These are phyloP conservation scores for Masticophis lateralis DNA, from an alignment of 2,797 vertebrate genomes.

Conservation along the genomic window DNA sequence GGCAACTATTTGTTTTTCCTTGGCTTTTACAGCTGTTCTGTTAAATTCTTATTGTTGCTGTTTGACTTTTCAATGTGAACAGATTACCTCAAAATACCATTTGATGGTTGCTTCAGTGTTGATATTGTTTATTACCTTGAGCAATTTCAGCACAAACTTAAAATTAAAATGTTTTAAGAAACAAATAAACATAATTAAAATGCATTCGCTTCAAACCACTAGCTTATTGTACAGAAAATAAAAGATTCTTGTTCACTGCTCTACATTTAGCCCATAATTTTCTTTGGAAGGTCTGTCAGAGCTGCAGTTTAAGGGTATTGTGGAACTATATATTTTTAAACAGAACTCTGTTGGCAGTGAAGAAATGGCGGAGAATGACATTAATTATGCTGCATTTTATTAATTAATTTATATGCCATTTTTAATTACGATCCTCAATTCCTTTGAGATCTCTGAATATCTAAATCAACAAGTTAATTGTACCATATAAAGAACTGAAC, in stretches of 20 bases:
- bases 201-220: neutral
- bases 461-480: constrained; percentile 22
- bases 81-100: neutral
- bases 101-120: neutral
- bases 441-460: neutral
- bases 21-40: neutral
- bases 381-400: neutral
- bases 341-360: neutral
- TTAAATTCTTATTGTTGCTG: neutral
- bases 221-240: neutral
- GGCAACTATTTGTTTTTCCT: neutral
- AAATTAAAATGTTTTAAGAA: neutral
- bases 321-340: neutral
- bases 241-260: neutral
- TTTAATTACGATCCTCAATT: constrained; percentile 7
- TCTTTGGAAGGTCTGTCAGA: neutral
- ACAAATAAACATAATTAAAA: neutral
- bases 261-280: neutral
- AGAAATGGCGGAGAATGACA: neutral
- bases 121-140: neutral
- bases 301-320: neutral
- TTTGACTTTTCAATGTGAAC: neutral
- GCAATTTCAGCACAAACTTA: neutral
- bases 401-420: constrained; percentile 11
- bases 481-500: constrained; percentile 7